Evolutionary conservation across 64 coral and sea anemone genomes (phyloP).

Genomic region (Platygyra sinensis): DNA sequence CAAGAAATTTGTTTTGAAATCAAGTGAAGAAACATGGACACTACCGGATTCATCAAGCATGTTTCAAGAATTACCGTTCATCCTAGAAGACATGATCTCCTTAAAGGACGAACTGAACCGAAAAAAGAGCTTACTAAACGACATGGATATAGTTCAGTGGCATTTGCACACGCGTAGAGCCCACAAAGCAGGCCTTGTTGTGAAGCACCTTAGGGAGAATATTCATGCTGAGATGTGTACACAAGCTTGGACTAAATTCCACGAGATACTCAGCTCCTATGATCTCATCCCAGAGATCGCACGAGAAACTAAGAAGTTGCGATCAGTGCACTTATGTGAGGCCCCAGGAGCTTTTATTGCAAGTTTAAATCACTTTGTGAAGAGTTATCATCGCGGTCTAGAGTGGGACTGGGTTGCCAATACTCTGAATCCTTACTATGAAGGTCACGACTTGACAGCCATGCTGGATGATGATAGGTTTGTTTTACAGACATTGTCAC

Average conservation of each 20-base stretch:
- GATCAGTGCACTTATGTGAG: slow-evolving; percentile 86
- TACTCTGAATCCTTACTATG: slow-evolving; percentile 91
- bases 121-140: slow-evolving; percentile 84
- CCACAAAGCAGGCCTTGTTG: slow-evolving; percentile 89
- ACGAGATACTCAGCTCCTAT: slow-evolving; percentile 79
- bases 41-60: slow-evolving; percentile 69
- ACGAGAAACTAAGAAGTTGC: slow-evolving; percentile 4
- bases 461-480: slow-evolving; percentile 95
- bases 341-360: slow-evolving; percentile 93
- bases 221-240: slow-evolving; percentile 87
- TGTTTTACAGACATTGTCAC: slow-evolving; percentile 70
- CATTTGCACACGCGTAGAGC: slow-evolving; percentile 85
- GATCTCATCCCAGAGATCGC: slow-evolving; percentile 64
- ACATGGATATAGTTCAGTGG: slow-evolving; percentile 87
- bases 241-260: slow-evolving; percentile 94
- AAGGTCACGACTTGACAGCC: slow-evolving; percentile 80
- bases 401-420: slow-evolving; percentile 79
- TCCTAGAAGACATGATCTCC: slow-evolving; percentile 48
- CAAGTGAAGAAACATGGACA: slow-evolving; percentile 28
- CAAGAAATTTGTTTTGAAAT: slow-evolving; percentile 83
- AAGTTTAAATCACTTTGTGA: slow-evolving; percentile 83
- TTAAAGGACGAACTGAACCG: slow-evolving; percentile 80
- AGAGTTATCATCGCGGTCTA: slow-evolving; percentile 20
- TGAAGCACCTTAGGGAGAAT: slow-evolving; percentile 65
- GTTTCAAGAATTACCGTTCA: slow-evolving; percentile 61